These are phyloP conservation scores for Maconellicoccus hirsutus DNA, from an alignment of 1,140 invertebrate genomes.

Conservation along the genomic window DNA sequence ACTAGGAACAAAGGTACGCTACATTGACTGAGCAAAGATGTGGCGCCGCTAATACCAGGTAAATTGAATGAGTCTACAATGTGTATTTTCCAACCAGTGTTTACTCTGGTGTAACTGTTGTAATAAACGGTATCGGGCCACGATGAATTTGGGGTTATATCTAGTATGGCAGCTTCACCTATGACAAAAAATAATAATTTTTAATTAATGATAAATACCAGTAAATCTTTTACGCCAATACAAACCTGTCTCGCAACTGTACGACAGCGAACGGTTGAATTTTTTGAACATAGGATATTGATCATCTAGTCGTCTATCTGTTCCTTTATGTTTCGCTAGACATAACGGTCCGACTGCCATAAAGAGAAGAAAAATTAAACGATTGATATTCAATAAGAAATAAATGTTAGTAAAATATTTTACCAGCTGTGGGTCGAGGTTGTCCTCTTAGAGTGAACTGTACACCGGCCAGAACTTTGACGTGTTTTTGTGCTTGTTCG, in stretches of 20 bases:
- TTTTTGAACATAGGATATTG: slow-evolving; percentile 66
- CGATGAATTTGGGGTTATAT: slow-evolving; percentile 74
- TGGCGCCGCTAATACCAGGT: slow-evolving; percentile 12
- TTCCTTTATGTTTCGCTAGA: slow-evolving; percentile 48
- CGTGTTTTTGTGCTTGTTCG: slow-evolving; percentile 54
- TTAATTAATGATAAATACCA: too few species aligned
- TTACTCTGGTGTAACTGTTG: slow-evolving; percentile 79
- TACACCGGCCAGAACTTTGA: slow-evolving; percentile 72
- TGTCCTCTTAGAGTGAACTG: slow-evolving; percentile 67
- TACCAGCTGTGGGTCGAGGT: slow-evolving; percentile 59
- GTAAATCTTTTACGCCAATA: too few species aligned
- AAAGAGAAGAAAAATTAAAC: slow-evolving; percentile 32
- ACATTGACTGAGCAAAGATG: neutral
- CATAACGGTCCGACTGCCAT: slow-evolving; percentile 74
- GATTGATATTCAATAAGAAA: too few species aligned
- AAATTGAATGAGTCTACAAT: slow-evolving; percentile 56
- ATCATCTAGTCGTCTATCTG: slow-evolving; percentile 65
- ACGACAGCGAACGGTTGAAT: slow-evolving; percentile 61
- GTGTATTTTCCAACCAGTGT: slow-evolving; percentile 84
- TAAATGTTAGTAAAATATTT: neutral
- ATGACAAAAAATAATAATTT: too few species aligned
- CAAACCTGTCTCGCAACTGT: slow-evolving; percentile 50
- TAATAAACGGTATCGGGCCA: slow-evolving; percentile 92
- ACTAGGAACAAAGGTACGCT: too few species aligned
- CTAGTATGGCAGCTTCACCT: slow-evolving; percentile 55